Base-by-base conservation (phyloP, 2,888 invertebrate species). In the Caenorhabditis sinica region DNA sequence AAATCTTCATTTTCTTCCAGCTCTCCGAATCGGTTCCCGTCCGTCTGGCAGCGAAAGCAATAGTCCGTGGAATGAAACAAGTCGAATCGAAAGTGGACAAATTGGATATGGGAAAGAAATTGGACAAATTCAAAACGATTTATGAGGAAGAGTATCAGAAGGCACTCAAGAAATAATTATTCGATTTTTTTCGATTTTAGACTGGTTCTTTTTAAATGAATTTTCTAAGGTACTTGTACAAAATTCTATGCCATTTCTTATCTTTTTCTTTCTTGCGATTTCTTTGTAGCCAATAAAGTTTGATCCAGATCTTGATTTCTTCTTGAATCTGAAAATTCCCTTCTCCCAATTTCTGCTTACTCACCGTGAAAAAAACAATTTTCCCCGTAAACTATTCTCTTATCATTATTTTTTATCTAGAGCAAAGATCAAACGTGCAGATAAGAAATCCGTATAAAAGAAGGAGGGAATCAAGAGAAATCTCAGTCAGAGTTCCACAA, bases 131-230 rank as follows among this genome's bases (percentile, higher is more conserved):
- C 81, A 82, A 87, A 13, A 13, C 75, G 45, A 63, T 86, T 17
- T 88, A 83, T 61, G 79, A 89, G 63, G 88, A 89, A 49, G 89
- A 89, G 51, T 88, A 87, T 65, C 72, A 79, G 33, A 89, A 89
- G 69, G 88, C 88, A 15, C 69, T 89, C 23, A 87, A 89, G 40
- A 87, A 86, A 66, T 86, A 63, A 85, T 30, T n/a, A 58, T 11
- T 2, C 15, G 3, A 33, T 33, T 60, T 58, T 25, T 15, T 15
- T 6, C n/a, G 36, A n/a, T 40, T 61, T 40, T 40, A 11, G n/a
- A n/a, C 60, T 17, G 15, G 9, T 33, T 45, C 15, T 51, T 15
- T 30, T n/a, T 36, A 30, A 53, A 69, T n/a, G 13, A 40, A 40
- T 45, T 8, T 8, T 45, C 17, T 9, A 36, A 36, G 33, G 33